Conservation (phyloP, 2,888 invertebrate genomes). For the Smittia sp. region DNA sequence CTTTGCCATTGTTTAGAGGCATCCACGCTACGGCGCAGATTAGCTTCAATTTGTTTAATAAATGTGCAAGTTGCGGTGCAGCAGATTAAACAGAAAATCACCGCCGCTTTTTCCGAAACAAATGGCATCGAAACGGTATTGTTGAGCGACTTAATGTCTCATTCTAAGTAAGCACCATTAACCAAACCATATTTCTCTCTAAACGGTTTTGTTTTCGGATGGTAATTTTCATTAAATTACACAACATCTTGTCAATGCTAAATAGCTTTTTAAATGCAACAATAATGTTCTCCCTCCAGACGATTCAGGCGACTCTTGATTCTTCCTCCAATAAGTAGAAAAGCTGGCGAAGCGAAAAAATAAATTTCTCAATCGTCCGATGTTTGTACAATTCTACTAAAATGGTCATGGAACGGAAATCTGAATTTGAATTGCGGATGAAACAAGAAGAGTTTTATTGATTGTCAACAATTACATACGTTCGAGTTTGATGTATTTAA, state of each 20-base stretch:
- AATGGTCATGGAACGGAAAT: constrained; percentile 39
- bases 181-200: neutral
- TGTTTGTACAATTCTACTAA: constrained; percentile 12
- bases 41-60: constrained; percentile 20
- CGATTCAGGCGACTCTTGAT: constrained; percentile 27
- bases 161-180: constrained; percentile 2
- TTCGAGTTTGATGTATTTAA: constrained; percentile 28
- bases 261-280: constrained; percentile 19
- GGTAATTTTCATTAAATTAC: constrained; percentile 11
- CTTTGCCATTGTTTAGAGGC: neutral
- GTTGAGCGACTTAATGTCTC: neutral
- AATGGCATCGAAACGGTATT: constrained; percentile 13
- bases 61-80: constrained; percentile 17
- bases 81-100: constrained; percentile 24
- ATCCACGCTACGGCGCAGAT: neutral
- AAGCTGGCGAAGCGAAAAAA: neutral
- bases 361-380: constrained; percentile 37
- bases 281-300: neutral
- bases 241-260: constrained; percentile 17
- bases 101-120: constrained; percentile 5
- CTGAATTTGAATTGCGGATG: constrained; percentile 33
- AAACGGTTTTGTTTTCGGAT: neutral
- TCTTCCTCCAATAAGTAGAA: constrained; percentile 2
- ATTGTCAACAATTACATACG: constrained; percentile 30
- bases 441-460: constrained; percentile 29